Evolutionary conservation across 1,140 invertebrate species (phyloP).

Genomic region (Drosophila dunni): DNA sequence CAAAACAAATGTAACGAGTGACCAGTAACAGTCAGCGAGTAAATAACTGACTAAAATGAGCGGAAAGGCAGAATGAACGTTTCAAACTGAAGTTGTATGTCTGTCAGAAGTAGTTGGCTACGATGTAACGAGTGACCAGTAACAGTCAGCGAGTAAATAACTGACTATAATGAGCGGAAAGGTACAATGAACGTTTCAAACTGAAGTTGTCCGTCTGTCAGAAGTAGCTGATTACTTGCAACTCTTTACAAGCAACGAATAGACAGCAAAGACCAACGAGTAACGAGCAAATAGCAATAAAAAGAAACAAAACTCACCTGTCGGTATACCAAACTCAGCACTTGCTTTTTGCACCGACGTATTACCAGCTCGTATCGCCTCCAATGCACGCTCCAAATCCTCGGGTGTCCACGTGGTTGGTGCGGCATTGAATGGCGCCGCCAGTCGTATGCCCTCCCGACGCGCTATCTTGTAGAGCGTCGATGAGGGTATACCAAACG

Average conservation of each 20-base stretch:
- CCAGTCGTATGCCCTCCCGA: slow-evolving; percentile 93
- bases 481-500: slow-evolving; percentile 95
- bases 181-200: too few species aligned
- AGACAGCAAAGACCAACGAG: not conserved
- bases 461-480: slow-evolving; percentile 95
- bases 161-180: too few species aligned
- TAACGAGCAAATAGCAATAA: not conserved
- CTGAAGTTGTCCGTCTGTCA: too few species aligned
- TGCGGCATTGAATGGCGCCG: slow-evolving; percentile 95
- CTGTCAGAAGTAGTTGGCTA: not conserved
- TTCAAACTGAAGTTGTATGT: too few species aligned
- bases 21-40: too few species aligned
- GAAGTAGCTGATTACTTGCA: not conserved
- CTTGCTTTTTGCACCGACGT: slow-evolving; percentile 94
- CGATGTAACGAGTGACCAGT: slow-evolving; percentile 3
- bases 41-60: too few species aligned
- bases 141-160: not conserved
- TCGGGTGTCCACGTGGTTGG: slow-evolving; percentile 94
- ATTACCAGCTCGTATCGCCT: slow-evolving; percentile 92
- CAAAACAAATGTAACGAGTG: not conserved
- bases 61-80: too few species aligned
- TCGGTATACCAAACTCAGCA: slow-evolving; percentile 93
- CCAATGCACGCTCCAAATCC: slow-evolving; percentile 92
- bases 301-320: slow-evolving; percentile 84
- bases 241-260: not conserved